Percentiles rank a stretch among this genome's conserved stretches.
Conservation (phyloP, 2,113 vertebrate species). For the Albula goreensis region DNA sequence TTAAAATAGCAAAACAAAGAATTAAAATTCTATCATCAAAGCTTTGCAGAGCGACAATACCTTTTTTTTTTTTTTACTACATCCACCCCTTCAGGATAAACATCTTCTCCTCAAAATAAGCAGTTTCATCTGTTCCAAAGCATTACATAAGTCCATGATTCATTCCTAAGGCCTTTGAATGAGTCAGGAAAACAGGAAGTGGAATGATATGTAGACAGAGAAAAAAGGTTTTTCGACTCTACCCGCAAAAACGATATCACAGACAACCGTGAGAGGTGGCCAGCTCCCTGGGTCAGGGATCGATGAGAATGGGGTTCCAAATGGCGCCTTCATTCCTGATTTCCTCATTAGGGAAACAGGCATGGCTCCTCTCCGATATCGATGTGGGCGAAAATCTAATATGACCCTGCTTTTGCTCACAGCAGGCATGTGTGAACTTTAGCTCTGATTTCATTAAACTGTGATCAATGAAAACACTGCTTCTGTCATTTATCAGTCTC, state of each 20-base stretch:
- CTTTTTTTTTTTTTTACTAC: no score
- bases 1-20: no score
- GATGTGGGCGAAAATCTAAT: background rate
- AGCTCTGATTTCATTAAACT: background rate
- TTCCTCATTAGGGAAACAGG: no score
- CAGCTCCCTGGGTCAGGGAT: background rate
- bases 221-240: background rate
- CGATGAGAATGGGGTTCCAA: background rate
- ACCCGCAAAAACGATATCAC: background rate
- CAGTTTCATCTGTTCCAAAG: background rate
- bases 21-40: no score
- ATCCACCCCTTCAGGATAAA: no score
- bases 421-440: background rate
- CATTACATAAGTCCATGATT: background rate
- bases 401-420: background rate
- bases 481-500: background rate
- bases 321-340: background rate
- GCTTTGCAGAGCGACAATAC: no score
- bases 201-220: background rate
- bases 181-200: background rate
- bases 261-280: background rate
- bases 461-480: background rate
- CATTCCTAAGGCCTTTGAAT: background rate
- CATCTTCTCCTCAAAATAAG: no score
- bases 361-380: background rate